Evolutionary conservation across 2,888 invertebrate genomes (phyloP).

Genomic region (Pheosia gnoma): DNA sequence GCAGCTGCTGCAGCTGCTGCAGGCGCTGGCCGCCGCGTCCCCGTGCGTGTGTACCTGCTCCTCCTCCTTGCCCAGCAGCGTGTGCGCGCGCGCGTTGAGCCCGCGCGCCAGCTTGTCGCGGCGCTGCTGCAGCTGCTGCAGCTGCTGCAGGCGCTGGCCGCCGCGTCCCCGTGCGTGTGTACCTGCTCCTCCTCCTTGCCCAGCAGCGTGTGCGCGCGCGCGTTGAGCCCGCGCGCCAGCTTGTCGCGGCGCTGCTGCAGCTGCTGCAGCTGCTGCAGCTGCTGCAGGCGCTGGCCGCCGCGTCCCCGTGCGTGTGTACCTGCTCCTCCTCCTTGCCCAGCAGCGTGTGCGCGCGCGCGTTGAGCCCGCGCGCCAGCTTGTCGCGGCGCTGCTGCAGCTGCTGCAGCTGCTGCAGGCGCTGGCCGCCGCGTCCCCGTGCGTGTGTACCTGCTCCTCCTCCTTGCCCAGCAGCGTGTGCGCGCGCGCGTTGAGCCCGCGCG

Average conservation of each 20-base stretch:
- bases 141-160: too few species aligned
- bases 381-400: slow-evolving; percentile 86
- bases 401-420: too few species aligned
- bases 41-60: slow-evolving; percentile 81
- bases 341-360: slow-evolving; percentile 92
- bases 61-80: slow-evolving; percentile 91
- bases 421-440: too few species aligned
- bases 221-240: slow-evolving; percentile 84
- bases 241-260: slow-evolving; percentile 85
- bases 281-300: too few species aligned
- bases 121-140: slow-evolving; percentile 84
- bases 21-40: too few species aligned
- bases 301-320: slow-evolving; percentile 51
- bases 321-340: slow-evolving; percentile 92
- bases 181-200: slow-evolving; percentile 92
- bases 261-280: too few species aligned
- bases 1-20: too few species aligned
- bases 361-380: slow-evolving; percentile 84
- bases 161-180: neutral
- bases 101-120: slow-evolving; percentile 86
- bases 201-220: slow-evolving; percentile 93
- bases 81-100: slow-evolving; percentile 90
- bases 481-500: slow-evolving; percentile 84
- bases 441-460: slow-evolving; percentile 89
- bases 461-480: slow-evolving; percentile 93